Evolutionary conservation across 1,140 invertebrate genomes (phyloP), one percentile per base, ranked within the genome.

Genomic region (Drosophila eugracilis): DNA sequence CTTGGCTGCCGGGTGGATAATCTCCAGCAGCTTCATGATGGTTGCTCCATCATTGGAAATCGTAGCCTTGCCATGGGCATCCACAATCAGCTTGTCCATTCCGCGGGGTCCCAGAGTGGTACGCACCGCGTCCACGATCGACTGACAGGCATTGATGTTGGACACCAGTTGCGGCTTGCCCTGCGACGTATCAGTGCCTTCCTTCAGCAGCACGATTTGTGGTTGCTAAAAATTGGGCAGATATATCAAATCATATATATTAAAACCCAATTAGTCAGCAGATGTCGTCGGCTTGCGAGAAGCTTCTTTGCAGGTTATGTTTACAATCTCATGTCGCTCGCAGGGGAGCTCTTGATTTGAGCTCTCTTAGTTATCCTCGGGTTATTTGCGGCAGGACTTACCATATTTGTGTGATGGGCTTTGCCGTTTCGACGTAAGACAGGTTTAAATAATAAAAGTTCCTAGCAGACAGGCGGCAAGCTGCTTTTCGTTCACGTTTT

Each of bases 21-120:
- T 96, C 91, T 99, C 98, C 36, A 99, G 92, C 22, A 99, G 93
- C 92, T 99, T 99, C 94, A 99, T 95, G 71, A 99, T 99, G 12
- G 99, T 99, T 5, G 99, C 99, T 19, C 99, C 99, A 93, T 99
- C 99, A 92, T 99, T 99, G 1, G 99, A 99, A 79, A 99, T 99
- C 1, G 98, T 98, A 0, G 97, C 95, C 92, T 97, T 97, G 3
- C 97, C 96, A 75, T 94, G 94, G 55, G 93, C 92, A 91, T 98
- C 96, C 1, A 99, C 98, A 85, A 99, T 99, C 19, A 99, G 93
- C 92, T 99, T 99, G 92, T 99, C 99, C 98, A 99, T 99, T 30
- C 99, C 99, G 28, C 99, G 94, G 41, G 99, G 99, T 60, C 99
- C 99, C 7, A 99, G 93, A 3, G 99, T 99, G 14, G 99, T 99